Evolutionary conservation across 1,140 invertebrate species (phyloP).

Genomic region (Oedothorax gibbosus): DNA sequence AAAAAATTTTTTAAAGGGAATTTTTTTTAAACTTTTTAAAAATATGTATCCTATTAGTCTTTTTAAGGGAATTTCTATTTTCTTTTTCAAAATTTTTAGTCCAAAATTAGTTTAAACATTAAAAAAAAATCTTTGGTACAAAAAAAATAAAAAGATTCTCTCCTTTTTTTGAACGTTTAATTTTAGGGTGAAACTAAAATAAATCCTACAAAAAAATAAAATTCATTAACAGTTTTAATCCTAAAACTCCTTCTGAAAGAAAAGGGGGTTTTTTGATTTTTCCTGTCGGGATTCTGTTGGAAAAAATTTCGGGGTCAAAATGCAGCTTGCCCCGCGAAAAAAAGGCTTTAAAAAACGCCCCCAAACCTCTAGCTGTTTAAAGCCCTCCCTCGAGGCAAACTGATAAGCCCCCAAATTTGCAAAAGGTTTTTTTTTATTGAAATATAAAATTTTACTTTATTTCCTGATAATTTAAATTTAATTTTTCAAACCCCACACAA

Average conservation of each 20-base stretch:
- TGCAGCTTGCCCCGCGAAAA: constrained; percentile 39
- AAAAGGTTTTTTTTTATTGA: constrained; percentile 41
- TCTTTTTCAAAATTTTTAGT: constrained; percentile 1
- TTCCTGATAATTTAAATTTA: background rate
- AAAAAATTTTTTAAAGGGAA: constrained; percentile 3
- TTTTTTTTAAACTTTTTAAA: constrained; percentile 27
- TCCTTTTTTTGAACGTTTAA: background rate
- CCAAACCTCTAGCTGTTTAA: background rate
- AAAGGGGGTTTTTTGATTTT: constrained; percentile 1
- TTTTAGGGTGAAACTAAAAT: constrained; percentile 11
- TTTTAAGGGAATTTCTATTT: constrained; percentile 5
- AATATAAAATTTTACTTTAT: background rate
- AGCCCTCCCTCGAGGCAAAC: constrained; percentile 9
- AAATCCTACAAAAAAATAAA: constrained; percentile 7
- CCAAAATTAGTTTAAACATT: background rate
- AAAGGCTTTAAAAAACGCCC: constrained; percentile 44
- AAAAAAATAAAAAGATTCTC: background rate
- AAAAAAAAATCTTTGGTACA: constrained; percentile 10
- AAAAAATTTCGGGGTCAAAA: background rate
- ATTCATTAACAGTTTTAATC: constrained; percentile 6
- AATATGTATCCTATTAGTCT: constrained; percentile 27
- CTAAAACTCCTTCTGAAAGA: constrained; percentile 18
- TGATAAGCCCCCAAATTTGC: background rate
- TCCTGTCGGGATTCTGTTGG: background rate
- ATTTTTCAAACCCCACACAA: background rate